Evolutionary conservation across 1,140 invertebrate genomes (phyloP), one percentile per base, ranked within the genome.

Genomic region (Anastatus disparis): DNA sequence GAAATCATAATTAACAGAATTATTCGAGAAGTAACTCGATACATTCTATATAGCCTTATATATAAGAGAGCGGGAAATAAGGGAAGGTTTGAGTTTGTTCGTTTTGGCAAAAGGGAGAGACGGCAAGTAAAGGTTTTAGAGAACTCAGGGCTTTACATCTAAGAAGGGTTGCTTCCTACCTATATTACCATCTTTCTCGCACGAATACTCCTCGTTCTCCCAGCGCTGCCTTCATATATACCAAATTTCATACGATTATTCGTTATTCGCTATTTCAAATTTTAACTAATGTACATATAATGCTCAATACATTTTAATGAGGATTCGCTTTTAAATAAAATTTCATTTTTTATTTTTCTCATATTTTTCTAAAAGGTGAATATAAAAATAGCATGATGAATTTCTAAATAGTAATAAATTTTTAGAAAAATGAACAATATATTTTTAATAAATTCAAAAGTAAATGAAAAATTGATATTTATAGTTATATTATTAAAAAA

Each of bases 1-100:
- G 77, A 82, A 83, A 83, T 84, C 79, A 82, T 84, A 84, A 84
- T 84, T 83, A 84, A 84, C 81, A 79, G 81, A 84, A 84, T 84
- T 81, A 82, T 79, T 76, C 70, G 52, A n/a, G 64, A 68, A 75
- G 79, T 80, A 82, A 82, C 79, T 75, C 77, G 79, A 82, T 82
- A 82, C 76, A 74, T 79, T 79, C 70, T 68, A 67, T n/a, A 75
- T 70, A 69, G n/a, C 69, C 27, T 12, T 56, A 17, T 24, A 56
- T 24, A 44, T 44, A 65, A 40, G 24, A 27, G 61, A 20, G 64
- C 42, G 42, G 62, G 59, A n/a, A n/a, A n/a, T n/a, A n/a, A n/a
- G 48, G 26, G 24, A 35, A 12, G 12, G 13, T n/a, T n/a, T n/a
- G n/a, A n/a, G n/a, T n/a, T n/a, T n/a, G n/a, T n/a, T n/a, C n/a